Conservation (phyloP, 2,888 invertebrate genomes). For the Cryptocheilus praepositus region DNA sequence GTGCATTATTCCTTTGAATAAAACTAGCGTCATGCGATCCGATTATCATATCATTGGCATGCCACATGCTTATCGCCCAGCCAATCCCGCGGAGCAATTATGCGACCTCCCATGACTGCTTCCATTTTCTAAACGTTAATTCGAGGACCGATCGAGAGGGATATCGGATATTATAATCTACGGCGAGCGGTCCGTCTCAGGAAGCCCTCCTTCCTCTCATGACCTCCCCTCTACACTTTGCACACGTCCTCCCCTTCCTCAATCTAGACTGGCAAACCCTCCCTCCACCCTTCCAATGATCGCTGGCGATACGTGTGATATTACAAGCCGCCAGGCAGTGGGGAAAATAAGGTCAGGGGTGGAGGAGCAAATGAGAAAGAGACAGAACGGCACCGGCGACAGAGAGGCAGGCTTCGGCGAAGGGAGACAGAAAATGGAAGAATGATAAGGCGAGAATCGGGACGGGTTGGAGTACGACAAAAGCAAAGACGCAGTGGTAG, state of each 20-base stretch:
- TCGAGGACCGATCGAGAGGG: slow-evolving; percentile 50
- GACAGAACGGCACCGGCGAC: slow-evolving; percentile 1
- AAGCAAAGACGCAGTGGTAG: not conserved
- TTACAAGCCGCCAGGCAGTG: slow-evolving; percentile 28
- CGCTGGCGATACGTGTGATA: slow-evolving; percentile 28
- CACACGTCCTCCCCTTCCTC: slow-evolving; percentile 8
- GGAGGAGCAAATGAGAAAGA: slow-evolving; percentile 13
- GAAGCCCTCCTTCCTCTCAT: slow-evolving; percentile 15
- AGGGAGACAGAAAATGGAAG: too few species aligned
- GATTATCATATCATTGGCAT: slow-evolving; percentile 4
- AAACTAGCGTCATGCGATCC: not conserved
- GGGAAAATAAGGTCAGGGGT: slow-evolving; percentile 57
- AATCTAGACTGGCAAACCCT: slow-evolving; percentile 8
- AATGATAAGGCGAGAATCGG: too few species aligned
- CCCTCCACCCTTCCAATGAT: slow-evolving; percentile 19
- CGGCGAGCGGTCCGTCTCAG: slow-evolving; percentile 16
- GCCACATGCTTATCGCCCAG: slow-evolving; percentile 30
- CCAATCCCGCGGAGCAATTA: slow-evolving; percentile 40
- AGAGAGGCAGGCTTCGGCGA: not conserved
- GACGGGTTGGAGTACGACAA: not conserved
- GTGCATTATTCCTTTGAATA: too few species aligned
- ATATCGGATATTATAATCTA: slow-evolving; percentile 57
- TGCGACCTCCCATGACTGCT: slow-evolving; percentile 34
- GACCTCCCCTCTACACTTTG: not conserved
- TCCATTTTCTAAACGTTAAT: slow-evolving; percentile 57